Percentiles rank a stretch among this genome's conserved stretches.
These are phyloP conservation scores for Candoia aspera DNA, from an alignment of 2,113 vertebrate genomes.

Conservation along the genomic window DNA sequence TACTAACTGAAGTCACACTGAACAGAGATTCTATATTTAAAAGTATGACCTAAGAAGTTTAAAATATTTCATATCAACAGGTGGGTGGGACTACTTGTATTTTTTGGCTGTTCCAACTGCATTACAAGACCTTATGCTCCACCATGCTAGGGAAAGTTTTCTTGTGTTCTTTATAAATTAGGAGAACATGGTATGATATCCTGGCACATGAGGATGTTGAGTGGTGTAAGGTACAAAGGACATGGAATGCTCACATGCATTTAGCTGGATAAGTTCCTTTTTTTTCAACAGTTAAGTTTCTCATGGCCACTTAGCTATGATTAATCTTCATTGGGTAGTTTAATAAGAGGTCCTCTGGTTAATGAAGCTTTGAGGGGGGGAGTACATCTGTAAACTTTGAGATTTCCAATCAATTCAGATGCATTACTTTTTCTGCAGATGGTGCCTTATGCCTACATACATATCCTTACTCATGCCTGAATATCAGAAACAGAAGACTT, in stretches of 20 bases:
- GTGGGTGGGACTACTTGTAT: background rate
- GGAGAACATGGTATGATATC: background rate
- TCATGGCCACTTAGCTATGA: background rate
- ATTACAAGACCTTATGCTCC: background rate
- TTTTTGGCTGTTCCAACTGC: background rate
- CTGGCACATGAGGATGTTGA: background rate
- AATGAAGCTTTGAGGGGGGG: background rate
- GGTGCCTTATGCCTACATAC: background rate
- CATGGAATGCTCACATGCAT: background rate
- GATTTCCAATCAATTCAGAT: background rate
- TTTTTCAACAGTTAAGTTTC: background rate
- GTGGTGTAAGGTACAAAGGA: background rate
- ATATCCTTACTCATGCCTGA: background rate
- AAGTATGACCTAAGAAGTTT: background rate
- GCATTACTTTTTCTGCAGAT: background rate
- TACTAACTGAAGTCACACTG: background rate
- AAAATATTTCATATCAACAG: background rate
- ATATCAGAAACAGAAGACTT: background rate
- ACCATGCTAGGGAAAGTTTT: background rate
- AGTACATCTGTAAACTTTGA: background rate
- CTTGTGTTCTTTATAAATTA: background rate
- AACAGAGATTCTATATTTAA: background rate
- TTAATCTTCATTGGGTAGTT: background rate
- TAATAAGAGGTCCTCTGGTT: background rate
- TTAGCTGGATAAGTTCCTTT: background rate